Evolutionary conservation across 2,113 vertebrate genomes (phyloP), one percentile per base, ranked within the genome.

Genomic region (Eurypyga helias): DNA sequence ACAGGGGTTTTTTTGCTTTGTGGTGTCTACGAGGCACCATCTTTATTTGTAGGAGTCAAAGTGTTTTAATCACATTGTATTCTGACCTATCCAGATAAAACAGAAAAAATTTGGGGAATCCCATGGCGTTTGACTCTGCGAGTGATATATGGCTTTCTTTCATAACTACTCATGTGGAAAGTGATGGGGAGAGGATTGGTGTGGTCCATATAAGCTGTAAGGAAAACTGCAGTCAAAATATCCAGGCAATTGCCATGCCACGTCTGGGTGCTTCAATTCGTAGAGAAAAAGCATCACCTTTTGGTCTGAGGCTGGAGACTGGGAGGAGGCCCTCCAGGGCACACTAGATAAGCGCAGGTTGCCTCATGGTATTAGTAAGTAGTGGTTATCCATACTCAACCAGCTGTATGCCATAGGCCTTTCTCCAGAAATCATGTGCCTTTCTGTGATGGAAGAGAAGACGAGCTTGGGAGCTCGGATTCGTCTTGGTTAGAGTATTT

Each of bases 211-310:
- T 33, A 70, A 88, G 31, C 66, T 80, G 23, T 38, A n/a, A 83
- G 43, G 36, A 45, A 60, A 81, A 90, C 70, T 49, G 7, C n/a
- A 38, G 31, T 57, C 28, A 45, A 0, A 48, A 69, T 41, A 58
- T 25, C 14, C 58, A 81, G 67, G 3, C 38, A 33, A 4, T 65
- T 29, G 3, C 36, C 2, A 0, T 1, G 0, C 19, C 21, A 52
- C 38, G 21, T 71, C 52, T 66, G 24, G 1, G 18, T 34, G 38
- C 41, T 91, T 90, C 38, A 4, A 2, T 76, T 61, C 10, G 23
- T 20, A 28, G 55, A 66, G 45, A 20, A 36, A 70, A 88, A 58
- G 0, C 4, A 17, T 19, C 29, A 13, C 12, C 29, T 85, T 52
- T 38, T 62, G 73, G 11, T 46, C 21, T 72, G 46, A 95, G 58